phyloP scores from a whole-genome alignment of 2,797 vertebrate species.

The Halcyon smyrnensis region DNA sequence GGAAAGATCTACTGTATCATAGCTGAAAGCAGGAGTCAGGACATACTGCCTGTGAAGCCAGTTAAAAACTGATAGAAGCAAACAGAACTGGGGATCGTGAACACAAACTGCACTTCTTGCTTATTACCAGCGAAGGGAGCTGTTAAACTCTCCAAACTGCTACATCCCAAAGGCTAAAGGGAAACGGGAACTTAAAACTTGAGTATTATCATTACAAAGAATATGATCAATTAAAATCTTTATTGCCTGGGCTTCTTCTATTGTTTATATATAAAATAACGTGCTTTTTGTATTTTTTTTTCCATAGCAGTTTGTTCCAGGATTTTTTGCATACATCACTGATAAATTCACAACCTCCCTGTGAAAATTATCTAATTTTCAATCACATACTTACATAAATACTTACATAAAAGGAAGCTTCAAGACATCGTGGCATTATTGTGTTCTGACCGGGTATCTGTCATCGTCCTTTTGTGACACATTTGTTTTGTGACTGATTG shows the following conservation, averaged over 20 bases:
- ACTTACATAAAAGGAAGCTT: background rate
- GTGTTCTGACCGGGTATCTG: background rate
- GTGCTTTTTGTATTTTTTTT: background rate
- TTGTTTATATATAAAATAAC: background rate
- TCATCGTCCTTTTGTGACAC: background rate
- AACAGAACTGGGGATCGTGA: rapidly evolving
- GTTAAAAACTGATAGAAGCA: background rate
- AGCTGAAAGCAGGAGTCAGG: background rate
- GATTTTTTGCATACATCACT: background rate
- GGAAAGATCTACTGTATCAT: background rate
- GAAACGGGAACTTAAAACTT: background rate
- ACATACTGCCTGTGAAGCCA: rapidly evolving
- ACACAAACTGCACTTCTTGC: constrained; percentile 30
- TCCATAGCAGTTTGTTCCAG: background rate
- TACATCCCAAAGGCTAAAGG: rapidly evolving
- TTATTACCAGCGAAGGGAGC: constrained; percentile 73
- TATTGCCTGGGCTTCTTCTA: background rate
- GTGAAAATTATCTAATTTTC: background rate
- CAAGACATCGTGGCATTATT: background rate
- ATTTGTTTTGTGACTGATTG: background rate
- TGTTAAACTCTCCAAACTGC: constrained; percentile 10
- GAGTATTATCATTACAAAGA: background rate
- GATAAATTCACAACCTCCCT: background rate
- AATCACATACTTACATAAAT: background rate
- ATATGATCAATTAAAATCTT: background rate